Evolutionary conservation across 2,113 vertebrate species (phyloP).

Genomic region (Chionis minor): DNA sequence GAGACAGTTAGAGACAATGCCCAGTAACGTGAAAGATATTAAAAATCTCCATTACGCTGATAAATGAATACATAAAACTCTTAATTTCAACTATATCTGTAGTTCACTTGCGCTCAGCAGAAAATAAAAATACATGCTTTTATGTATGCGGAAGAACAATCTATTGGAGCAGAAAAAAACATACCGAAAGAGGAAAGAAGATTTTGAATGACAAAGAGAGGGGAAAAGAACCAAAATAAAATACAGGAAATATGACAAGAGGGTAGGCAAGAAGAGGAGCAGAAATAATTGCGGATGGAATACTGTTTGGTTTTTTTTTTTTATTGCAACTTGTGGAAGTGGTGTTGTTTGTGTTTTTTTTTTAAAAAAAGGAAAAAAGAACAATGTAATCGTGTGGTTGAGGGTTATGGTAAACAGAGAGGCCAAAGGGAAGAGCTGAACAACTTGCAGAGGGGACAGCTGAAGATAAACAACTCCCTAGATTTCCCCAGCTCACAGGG

Average conservation of each 20-base stretch:
- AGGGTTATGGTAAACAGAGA: not conserved
- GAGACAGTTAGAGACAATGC: not conserved
- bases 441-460: not conserved
- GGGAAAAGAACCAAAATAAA: not conserved
- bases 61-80: not conserved
- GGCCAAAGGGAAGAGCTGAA: not conserved
- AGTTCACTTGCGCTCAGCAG: not conserved
- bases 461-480: not conserved
- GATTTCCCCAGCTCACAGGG: not conserved
- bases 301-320: not conserved
- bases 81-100: not conserved
- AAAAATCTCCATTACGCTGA: not conserved
- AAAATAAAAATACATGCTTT: not conserved
- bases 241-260: not conserved
- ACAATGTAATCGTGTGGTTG: not conserved
- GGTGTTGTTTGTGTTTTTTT: not conserved
- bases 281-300: not conserved
- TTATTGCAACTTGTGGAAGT: not conserved
- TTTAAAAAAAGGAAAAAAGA: not conserved
- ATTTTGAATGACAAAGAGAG: not conserved
- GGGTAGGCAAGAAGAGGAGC: not conserved
- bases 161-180: not conserved
- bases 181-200: not conserved
- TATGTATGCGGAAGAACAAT: not conserved
- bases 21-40: not conserved